phyloP scores from a whole-genome alignment of 2,888 invertebrate genomes.

The Zelleria hepariella region DNA sequence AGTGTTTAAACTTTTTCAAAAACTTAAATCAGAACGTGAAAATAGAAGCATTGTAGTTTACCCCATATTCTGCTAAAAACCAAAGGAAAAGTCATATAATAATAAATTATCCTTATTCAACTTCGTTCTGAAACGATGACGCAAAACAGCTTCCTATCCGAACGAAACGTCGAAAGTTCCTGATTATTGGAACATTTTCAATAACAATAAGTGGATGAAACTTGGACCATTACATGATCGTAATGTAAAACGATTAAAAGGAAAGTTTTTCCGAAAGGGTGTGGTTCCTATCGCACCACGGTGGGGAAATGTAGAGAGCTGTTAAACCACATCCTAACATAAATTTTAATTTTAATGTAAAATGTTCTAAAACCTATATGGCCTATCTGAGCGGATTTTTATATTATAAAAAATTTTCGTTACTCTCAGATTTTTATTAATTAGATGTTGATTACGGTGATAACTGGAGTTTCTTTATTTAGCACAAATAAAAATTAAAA shows the following conservation, averaged over 20 bases:
- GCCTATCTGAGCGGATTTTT: too few relatives aligned
- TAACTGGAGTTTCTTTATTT: too few relatives aligned
- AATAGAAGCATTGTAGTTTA: background rate
- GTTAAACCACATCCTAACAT: slow-evolving; percentile 18
- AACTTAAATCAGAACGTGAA: background rate
- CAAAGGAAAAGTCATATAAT: background rate
- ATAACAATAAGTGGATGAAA: slow-evolving; percentile 38
- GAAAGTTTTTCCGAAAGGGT: slow-evolving; percentile 63
- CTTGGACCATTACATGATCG: slow-evolving; percentile 54
- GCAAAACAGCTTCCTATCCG: background rate
- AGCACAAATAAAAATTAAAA: too few relatives aligned
- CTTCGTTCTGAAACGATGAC: background rate
- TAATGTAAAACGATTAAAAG: slow-evolving; percentile 61
- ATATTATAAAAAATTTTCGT: too few relatives aligned
- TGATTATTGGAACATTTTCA: slow-evolving; percentile 36
- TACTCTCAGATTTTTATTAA: too few relatives aligned
- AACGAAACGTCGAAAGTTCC: background rate
- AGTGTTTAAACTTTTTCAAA: too few relatives aligned
- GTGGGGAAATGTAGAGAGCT: slow-evolving; percentile 27
- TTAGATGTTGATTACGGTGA: too few relatives aligned
- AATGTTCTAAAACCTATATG: too few relatives aligned
- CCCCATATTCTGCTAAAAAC: too few relatives aligned
- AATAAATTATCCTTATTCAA: background rate
- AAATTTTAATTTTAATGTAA: background rate
- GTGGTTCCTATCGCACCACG: slow-evolving; percentile 25